Base-by-base conservation (phyloP, 37 sponge, comb jelly and placozoan genomes). In the Cliona cf. orientalis region DNA sequence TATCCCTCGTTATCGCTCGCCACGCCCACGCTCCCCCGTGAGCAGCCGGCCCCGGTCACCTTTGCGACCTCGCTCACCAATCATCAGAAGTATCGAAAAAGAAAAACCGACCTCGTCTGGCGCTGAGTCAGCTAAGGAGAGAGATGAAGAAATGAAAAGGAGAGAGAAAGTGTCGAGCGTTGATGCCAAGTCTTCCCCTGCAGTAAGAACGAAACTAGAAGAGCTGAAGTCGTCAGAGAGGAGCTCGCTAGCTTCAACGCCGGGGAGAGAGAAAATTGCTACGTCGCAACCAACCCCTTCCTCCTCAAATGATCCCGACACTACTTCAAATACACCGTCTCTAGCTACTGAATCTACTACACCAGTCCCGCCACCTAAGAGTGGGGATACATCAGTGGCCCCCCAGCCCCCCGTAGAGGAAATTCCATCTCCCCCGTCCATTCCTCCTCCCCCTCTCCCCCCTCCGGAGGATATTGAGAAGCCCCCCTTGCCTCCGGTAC, bases 401-500 rank as follows among this genome's bases (percentile, higher is more conserved):
- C 36, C 67, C 35, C 67, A 22, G 2, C 67, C 35, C 22, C 67
- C 67, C 2, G 36, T 22, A 5, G 22, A 28, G 31, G 7, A 62
- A 17, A 22, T 32, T n/a, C 73, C 28, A 17, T 55, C 39, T 35
- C 66, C 68, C 37, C 59, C 60, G 7, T 71, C 81, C 5, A n/a
- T 55, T 22, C n/a, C 46, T 35, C 35, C 39, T 59, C 26, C 70
- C 22, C 83, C 82, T 58, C 94, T 90, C 69, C 87, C 87, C 21
- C 79, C 66, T 17, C 87, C 94, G 5, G 38, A 80, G 19, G 86
- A 90, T 29, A 40, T 72, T 33, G 80, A 65, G 11, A 69, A 84
- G 43, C 80, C 78, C 26, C 86, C 90, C 3, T 59, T 76, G 5
- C 90, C 90, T 4, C 86, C 87, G 19, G 46, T 78, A 2, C 84